A percentile compares a stretch with the other conserved stretches of the same genome.
Evolutionary conservation across 2,888 invertebrate genomes (phyloP).

Genomic region (Nebria salina): DNA sequence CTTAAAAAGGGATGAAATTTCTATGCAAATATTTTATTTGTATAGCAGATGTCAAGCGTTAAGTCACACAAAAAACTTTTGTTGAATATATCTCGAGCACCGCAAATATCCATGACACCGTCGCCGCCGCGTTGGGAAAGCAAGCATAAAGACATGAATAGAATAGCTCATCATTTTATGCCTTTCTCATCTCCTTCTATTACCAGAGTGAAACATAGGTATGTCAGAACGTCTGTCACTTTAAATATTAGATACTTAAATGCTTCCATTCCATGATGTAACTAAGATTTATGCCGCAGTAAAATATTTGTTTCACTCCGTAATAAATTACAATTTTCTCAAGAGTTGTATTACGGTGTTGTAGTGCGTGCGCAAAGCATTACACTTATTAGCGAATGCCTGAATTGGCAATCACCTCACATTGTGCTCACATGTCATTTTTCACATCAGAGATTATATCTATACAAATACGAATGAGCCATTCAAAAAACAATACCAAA

Average conservation of each 20-base stretch:
- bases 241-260: neutral
- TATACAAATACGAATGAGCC: neutral
- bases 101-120: neutral
- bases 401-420: neutral
- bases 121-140: neutral
- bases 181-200: neutral
- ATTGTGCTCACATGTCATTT: neutral
- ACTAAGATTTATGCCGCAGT: neutral
- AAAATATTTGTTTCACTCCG: neutral
- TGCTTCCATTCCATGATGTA: neutral
- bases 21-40: constrained; percentile 1
- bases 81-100: neutral
- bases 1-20: neutral
- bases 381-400: neutral
- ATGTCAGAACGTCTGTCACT: neutral
- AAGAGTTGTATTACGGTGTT: neutral
- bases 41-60: neutral
- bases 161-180: neutral
- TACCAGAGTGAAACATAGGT: neutral
- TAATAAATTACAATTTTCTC: neutral
- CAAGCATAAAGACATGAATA: neutral
- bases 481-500: too few species aligned
- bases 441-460: neutral
- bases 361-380: neutral
- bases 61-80: neutral